Evolutionary conservation across 2,888 invertebrate genomes (phyloP).

Genomic region (Blomia tropicalis): DNA sequence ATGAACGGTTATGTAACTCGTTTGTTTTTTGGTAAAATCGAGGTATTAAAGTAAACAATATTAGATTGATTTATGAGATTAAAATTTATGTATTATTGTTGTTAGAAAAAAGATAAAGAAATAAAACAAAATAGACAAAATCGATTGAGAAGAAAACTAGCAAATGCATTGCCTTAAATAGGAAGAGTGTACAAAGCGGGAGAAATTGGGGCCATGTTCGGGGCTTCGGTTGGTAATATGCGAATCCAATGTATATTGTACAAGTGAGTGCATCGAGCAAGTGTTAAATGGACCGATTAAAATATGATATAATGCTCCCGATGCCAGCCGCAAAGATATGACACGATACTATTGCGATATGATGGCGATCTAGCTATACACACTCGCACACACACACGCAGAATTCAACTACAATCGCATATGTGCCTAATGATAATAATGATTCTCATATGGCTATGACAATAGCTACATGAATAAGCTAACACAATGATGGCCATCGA

Average conservation of each 20-base stretch:
- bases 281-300: slow-evolving; percentile 14
- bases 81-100: no score
- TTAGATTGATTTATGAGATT: no score
- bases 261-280: no score
- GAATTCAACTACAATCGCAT: background rate
- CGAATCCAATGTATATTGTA: no score
- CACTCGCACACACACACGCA: background rate
- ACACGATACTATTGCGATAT: background rate
- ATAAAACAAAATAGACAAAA: no score
- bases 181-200: no score
- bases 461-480: background rate
- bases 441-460: background rate
- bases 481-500: background rate
- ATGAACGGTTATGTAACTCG: no score
- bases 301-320: slow-evolving; percentile 14
- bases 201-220: no score
- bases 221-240: no score
- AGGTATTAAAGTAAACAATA: background rate
- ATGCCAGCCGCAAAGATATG: no score
- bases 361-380: background rate
- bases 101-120: background rate
- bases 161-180: no score
- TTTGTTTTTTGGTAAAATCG: background rate
- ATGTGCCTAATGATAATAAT: background rate
- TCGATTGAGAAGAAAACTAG: no score